phyloP scores from a whole-genome alignment of 2,113 vertebrate genomes.

The Erythrocercus mccallii region DNA sequence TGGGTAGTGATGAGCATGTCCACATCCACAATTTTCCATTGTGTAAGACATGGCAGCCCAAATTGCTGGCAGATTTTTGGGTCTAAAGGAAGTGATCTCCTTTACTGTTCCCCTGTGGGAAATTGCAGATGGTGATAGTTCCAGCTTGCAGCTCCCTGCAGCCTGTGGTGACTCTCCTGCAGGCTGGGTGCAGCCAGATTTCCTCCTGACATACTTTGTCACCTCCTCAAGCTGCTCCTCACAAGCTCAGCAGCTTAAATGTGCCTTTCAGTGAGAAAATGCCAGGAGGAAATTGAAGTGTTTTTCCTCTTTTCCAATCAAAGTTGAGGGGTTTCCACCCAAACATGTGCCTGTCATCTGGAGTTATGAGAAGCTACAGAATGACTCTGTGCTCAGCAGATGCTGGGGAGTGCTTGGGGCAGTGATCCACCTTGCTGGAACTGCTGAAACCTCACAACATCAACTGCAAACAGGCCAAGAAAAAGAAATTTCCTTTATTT shows the following conservation, averaged over 20 bases:
- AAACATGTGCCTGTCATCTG: neutral
- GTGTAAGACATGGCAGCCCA: rapidly evolving
- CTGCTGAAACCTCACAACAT: neutral
- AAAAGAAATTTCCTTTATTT: neutral
- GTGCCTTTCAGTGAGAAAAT: neutral
- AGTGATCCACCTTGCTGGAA: neutral
- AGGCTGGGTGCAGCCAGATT: neutral
- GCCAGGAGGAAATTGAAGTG: neutral
- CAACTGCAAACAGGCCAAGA: neutral
- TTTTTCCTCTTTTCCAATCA: neutral
- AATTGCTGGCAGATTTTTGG: neutral
- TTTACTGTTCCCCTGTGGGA: neutral
- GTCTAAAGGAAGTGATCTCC: neutral
- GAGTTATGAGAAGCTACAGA: neutral
- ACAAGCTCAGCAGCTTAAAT: neutral
- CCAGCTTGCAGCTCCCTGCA: neutral
- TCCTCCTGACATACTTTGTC: neutral
- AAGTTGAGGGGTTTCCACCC: neutral
- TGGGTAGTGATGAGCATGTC: rapidly evolving
- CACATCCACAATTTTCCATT: neutral
- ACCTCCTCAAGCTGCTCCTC: neutral
- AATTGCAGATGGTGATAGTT: neutral
- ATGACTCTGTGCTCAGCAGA: neutral
- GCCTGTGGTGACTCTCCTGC: neutral
- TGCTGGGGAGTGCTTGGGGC: neutral